Evolutionary conservation across 2,113 vertebrate genomes (phyloP), one percentile per base, ranked within the genome.

Genomic region (Sphaerodactylus townsendi): DNA sequence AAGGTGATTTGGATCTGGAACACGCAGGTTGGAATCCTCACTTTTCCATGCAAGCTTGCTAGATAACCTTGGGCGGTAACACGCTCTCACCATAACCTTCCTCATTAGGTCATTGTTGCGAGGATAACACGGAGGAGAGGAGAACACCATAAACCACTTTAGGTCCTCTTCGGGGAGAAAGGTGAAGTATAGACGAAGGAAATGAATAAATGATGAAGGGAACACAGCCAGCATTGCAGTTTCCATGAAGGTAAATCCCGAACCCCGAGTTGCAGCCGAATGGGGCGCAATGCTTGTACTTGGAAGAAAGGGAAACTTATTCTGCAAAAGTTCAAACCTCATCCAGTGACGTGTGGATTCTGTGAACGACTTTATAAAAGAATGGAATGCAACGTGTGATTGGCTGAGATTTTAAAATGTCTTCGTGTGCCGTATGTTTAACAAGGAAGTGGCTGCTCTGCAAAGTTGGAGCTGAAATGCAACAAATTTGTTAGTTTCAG

Each of bases 381-480:
- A 48, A 50, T 83, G 48, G 65, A 53, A 68, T n/a, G 65, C 21
- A 21, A 79, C 87, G 46, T 83, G 7, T 11, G 19, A 68, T 79
- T 3, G 37, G 50, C 86, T 88, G 76, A 80, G 64, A 80, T 88
- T 84, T 81, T 46, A 72, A 37, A 68, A 78, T 86, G 35, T 73
- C 87, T 69, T 86, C 68, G 46, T 85, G 86, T 81, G 17, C 59
- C 19, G 62, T 75, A 3, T 35, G 69, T 48, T 73, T 30, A 78
- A 48, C 44, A 68, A 88, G 81, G 87, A 89, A 17, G 77, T 25
- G 79, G 41, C 53, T 79, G 50, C 50, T 53, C 50, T 19, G 50
- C 15, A 68, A 68, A 14, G 30, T 17, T 14, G 17, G 65, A 59
- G 23, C 56, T 59, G 56, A 59, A 59, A 59, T 59, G 56, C 56